Conservation (phyloP, 2,888 invertebrate genomes). For the Aethes cnicana region DNA sequence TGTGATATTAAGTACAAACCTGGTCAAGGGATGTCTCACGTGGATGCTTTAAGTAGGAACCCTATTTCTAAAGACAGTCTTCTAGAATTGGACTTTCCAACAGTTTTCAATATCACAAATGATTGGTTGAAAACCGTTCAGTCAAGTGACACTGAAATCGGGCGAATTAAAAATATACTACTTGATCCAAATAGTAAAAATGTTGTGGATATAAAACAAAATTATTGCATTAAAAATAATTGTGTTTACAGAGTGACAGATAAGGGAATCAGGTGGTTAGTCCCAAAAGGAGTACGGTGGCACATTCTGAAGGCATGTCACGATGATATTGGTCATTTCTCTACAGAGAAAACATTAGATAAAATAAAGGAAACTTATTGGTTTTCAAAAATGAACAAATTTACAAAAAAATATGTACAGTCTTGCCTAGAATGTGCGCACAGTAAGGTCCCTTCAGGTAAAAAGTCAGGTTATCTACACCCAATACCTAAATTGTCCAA, state of each 20-base stretch:
- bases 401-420: constrained; percentile 29
- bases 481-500: constrained; percentile 32
- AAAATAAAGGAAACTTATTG: constrained; percentile 28
- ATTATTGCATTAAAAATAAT: constrained; percentile 24
- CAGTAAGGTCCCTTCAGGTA: constrained; percentile 26
- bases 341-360: constrained; percentile 28
- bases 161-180: constrained; percentile 30
- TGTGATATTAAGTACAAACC: background rate
- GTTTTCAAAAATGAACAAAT: constrained; percentile 33
- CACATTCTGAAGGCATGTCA: constrained; percentile 31
- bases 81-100: too few relatives aligned
- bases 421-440: constrained; percentile 33
- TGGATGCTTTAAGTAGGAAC: background rate
- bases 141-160: constrained; percentile 32
- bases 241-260: constrained; percentile 24
- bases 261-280: constrained; percentile 27
- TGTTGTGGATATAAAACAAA: constrained; percentile 25
- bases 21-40: background rate
- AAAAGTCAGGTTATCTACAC: constrained; percentile 30
- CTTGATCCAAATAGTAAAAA: constrained; percentile 21
- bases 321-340: constrained; percentile 33
- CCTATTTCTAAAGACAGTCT: too few relatives aligned
- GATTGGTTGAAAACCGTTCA: constrained; percentile 34
- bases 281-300: constrained; percentile 33
- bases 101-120: background rate